These are phyloP conservation scores for Catharus fuscescens DNA, from an alignment of 2,113 vertebrate genomes.

Conservation along the genomic window DNA sequence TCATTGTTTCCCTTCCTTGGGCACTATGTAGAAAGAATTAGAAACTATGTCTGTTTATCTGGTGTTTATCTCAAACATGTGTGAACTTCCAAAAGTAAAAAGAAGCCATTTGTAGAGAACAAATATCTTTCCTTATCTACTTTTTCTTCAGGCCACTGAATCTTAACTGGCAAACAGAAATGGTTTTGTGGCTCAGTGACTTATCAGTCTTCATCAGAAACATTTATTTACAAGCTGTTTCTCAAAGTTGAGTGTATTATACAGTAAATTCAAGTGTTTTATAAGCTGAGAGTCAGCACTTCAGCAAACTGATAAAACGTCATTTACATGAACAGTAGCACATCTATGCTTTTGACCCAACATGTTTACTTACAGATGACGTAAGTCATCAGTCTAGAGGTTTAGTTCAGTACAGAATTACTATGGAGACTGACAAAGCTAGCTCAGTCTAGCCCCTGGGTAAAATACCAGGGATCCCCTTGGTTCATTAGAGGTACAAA, in stretches of 20 bases:
- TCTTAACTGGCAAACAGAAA: constrained; percentile 47
- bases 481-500: neutral
- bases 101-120: constrained; percentile 21
- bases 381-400: neutral
- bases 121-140: constrained; percentile 47
- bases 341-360: constrained; percentile 8
- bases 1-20: neutral
- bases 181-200: constrained; percentile 28
- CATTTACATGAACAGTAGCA: constrained; percentile 32
- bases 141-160: constrained; percentile 25
- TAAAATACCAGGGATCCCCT: neutral
- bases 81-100: neutral
- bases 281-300: constrained; percentile 37
- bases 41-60: neutral
- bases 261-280: constrained; percentile 16
- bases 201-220: constrained; percentile 49
- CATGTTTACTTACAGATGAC: neutral
- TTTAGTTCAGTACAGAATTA: neutral
- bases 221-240: constrained; percentile 53
- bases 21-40: neutral
- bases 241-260: neutral
- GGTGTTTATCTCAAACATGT: neutral
- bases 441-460: neutral
- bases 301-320: constrained; percentile 55
- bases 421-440: neutral